These are phyloP conservation scores for Ostrea edulis DNA, from an alignment of 1,140 invertebrate species.

Conservation along the genomic window DNA sequence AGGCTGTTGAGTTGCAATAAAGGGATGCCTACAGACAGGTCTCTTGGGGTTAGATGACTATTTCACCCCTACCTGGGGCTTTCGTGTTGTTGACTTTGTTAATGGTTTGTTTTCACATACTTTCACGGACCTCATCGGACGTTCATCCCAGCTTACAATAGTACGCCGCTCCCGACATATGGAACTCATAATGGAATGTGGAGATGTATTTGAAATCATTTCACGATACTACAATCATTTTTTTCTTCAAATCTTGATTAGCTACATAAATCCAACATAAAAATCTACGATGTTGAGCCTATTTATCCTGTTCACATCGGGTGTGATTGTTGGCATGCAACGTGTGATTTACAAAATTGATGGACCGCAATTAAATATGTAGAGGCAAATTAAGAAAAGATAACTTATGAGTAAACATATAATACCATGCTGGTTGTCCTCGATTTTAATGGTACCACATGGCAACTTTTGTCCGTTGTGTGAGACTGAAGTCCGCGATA, in stretches of 20 bases:
- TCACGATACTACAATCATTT: not conserved
- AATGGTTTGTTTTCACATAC: not conserved
- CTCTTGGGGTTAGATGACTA: conserved; percentile 1
- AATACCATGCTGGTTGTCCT: too few species aligned
- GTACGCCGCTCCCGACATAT: not conserved
- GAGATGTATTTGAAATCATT: not conserved
- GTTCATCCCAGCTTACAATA: conserved; percentile 4
- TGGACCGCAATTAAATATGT: too few species aligned
- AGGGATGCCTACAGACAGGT: not conserved
- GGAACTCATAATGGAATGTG: not conserved
- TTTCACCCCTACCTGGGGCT: conserved; percentile 16
- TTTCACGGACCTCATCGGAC: not conserved
- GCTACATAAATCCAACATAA: not conserved
- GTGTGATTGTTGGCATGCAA: not conserved
- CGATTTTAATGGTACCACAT: too few species aligned
- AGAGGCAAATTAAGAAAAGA: too few species aligned
- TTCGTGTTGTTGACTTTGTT: conserved; percentile 27
- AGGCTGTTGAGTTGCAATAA: not conserved
- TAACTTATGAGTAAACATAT: too few species aligned
- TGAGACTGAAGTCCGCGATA: too few species aligned
- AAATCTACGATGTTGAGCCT: not conserved
- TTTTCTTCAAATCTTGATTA: not conserved
- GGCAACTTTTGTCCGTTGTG: too few species aligned
- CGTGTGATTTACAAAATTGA: not conserved
- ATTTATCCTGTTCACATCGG: not conserved